These are phyloP conservation scores for Enteromius radiatus DNA, from an alignment of 2,797 vertebrate genomes.

Conservation along the genomic window DNA sequence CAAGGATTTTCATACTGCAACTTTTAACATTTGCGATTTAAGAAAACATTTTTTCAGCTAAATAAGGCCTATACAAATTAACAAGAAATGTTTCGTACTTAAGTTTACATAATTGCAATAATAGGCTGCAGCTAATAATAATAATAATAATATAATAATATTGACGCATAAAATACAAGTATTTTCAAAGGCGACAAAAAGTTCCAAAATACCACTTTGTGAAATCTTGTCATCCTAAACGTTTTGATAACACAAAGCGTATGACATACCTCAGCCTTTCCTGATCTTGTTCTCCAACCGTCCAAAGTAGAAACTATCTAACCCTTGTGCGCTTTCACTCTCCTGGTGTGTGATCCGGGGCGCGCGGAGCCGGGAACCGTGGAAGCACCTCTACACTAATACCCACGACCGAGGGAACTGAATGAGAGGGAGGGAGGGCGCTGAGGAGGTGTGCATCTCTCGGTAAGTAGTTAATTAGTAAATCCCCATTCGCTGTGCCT, in stretches of 20 bases:
- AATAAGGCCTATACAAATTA: not conserved
- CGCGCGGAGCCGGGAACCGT: conserved; percentile 73
- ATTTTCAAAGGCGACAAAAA: not conserved
- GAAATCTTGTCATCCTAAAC: not conserved
- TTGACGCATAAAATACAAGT: not conserved
- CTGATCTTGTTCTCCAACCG: conserved; percentile 60
- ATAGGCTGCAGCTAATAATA: not conserved
- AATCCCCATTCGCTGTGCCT: conserved; percentile 86
- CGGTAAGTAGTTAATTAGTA: conserved; percentile 86
- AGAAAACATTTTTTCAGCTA: not conserved
- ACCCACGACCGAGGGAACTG: conserved; percentile 74
- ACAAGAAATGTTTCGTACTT: not conserved
- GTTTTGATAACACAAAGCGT: conserved; percentile 1
- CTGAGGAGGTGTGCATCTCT: conserved; percentile 56
- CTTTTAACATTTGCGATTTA: not conserved
- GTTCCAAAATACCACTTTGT: conserved; percentile 36
- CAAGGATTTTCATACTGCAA: not conserved
- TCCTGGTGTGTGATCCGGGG: conserved; percentile 67
- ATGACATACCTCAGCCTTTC: conserved; percentile 70
- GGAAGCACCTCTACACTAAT: conserved; percentile 73
- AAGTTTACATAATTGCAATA: not conserved
- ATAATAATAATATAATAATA: not conserved
- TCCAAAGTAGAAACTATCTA: conserved; percentile 44
- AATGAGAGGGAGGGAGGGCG: conserved; percentile 65
- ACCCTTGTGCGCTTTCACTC: conserved; percentile 63